phyloP scores from a whole-genome alignment of 2,888 invertebrate species.

The Blastobasis lacticolella region DNA sequence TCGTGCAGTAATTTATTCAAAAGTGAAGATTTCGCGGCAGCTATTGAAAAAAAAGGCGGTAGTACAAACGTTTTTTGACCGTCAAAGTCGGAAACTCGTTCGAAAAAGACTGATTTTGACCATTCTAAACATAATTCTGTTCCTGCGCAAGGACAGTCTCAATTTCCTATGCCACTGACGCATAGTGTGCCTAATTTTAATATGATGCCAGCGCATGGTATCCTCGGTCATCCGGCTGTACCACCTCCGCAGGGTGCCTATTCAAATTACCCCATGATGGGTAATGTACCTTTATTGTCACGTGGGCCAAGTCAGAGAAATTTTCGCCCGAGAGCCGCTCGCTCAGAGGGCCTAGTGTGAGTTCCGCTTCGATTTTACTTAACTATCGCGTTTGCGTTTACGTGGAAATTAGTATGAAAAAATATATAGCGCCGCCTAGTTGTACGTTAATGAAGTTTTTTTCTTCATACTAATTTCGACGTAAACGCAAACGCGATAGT shows the following conservation, averaged over 20 bases:
- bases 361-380: too few species aligned
- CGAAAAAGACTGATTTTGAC: background rate
- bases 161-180: background rate
- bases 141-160: background rate
- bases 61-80: background rate
- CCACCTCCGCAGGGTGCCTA: background rate
- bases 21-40: background rate
- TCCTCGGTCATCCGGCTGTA: background rate
- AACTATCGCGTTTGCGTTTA: too few species aligned
- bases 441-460: too few species aligned
- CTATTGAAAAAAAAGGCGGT: background rate
- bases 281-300: background rate
- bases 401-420: too few species aligned
- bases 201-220: too few species aligned
- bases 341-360: too few species aligned
- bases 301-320: background rate
- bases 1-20: background rate
- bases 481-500: too few species aligned
- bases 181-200: too few species aligned
- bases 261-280: background rate
- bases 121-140: background rate
- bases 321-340: background rate
- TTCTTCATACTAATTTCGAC: too few species aligned
- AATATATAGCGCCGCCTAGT: too few species aligned
- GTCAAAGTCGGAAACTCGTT: background rate